Evolutionary conservation across 2,797 vertebrate genomes (phyloP).

Genomic region (Thunnus albacares): DNA sequence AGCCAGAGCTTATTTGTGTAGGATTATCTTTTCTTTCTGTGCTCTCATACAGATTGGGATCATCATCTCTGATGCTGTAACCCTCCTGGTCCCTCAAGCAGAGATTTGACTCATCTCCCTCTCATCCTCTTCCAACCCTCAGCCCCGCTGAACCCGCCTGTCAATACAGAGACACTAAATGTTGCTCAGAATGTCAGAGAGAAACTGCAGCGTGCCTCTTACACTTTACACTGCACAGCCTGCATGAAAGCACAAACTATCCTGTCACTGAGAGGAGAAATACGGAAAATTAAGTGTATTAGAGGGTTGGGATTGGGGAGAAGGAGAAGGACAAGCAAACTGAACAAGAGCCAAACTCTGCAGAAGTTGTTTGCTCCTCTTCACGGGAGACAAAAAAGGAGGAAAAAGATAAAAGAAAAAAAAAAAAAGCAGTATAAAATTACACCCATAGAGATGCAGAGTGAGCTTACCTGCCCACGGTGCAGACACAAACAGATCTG

Average conservation of each 20-base stretch:
- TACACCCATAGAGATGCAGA: constrained; percentile 7
- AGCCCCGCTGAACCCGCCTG: constrained; percentile 42
- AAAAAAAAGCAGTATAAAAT: neutral
- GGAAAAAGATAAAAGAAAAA: neutral
- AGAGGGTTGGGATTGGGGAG: neutral
- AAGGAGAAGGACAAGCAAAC: neutral
- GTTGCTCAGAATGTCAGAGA: constrained; percentile 55
- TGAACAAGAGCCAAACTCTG: constrained; percentile 56
- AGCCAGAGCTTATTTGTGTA: constrained; percentile 35
- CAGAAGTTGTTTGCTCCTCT: constrained; percentile 63
- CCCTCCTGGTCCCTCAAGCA: constrained; percentile 59
- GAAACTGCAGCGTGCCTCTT: constrained; percentile 36
- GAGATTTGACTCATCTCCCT: constrained; percentile 68
- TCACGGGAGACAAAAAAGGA: neutral
- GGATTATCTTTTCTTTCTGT: constrained; percentile 51
- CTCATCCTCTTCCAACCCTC: constrained; percentile 61
- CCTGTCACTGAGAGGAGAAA: neutral
- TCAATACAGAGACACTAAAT: constrained; percentile 54
- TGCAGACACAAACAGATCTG: constrained; percentile 38
- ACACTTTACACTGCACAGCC: constrained; percentile 45
- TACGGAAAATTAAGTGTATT: neutral
- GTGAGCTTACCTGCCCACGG: constrained; percentile 63
- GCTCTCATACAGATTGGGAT: constrained; percentile 52
- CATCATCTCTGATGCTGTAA: constrained; percentile 48
- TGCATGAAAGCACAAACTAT: constrained; percentile 17